These are phyloP conservation scores for Thunnus thynnus DNA, from an alignment of 2,113 vertebrate genomes.

Conservation along the genomic window DNA sequence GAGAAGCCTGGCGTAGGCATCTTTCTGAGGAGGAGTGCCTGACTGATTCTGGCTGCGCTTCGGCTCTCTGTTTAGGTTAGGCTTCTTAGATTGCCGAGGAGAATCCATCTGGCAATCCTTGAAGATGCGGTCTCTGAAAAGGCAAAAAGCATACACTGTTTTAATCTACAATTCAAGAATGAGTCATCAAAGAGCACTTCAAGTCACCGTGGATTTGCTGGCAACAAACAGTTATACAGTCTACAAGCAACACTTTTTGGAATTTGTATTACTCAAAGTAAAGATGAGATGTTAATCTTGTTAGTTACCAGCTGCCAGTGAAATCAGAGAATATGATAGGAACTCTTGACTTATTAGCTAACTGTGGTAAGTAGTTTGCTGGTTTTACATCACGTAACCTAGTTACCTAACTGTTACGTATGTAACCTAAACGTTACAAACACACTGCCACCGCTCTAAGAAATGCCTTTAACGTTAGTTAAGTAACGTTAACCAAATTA, in stretches of 20 bases:
- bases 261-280: too few relatives aligned
- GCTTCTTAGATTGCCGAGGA: slow-evolving; percentile 68
- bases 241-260: too few relatives aligned
- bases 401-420: too few relatives aligned
- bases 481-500: background rate
- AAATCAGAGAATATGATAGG: too few relatives aligned
- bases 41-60: slow-evolving; percentile 75
- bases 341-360: too few relatives aligned
- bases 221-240: too few relatives aligned
- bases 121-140: slow-evolving; percentile 35
- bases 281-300: too few relatives aligned
- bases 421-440: background rate
- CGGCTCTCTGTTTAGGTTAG: slow-evolving; percentile 64
- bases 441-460: background rate
- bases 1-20: slow-evolving; percentile 88
- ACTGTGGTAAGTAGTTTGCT: too few relatives aligned
- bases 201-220: background rate
- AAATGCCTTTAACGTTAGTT: too few relatives aligned
- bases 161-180: background rate
- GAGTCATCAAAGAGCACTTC: background rate
- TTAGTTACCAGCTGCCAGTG: too few relatives aligned
- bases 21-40: slow-evolving; percentile 83
- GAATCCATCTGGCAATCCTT: slow-evolving; percentile 78
- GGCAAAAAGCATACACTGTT: background rate
- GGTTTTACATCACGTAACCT: too few relatives aligned